Evolutionary conservation across 2,797 vertebrate genomes (phyloP).

Genomic region (Thripadectes ignobilis): DNA sequence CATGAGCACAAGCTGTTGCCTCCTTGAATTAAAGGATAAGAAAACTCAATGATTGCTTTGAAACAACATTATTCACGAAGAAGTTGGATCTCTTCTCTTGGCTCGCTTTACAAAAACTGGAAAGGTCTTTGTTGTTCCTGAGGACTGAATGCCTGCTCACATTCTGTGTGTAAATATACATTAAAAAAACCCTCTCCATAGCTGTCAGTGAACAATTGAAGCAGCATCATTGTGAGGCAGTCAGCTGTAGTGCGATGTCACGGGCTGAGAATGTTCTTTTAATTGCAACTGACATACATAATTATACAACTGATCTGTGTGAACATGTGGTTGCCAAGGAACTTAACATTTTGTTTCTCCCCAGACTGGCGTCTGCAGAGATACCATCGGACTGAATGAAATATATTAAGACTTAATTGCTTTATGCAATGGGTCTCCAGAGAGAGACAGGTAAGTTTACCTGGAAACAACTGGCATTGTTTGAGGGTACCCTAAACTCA

Average conservation of each 20-base stretch:
- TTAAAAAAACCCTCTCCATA: neutral
- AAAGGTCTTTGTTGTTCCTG: neutral
- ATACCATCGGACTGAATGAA: slow-evolving; percentile 77
- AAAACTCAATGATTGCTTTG: slow-evolving; percentile 17
- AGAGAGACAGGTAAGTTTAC: slow-evolving; percentile 66
- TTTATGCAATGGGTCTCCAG: slow-evolving; percentile 70
- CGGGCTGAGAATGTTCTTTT: slow-evolving; percentile 78
- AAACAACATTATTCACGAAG: slow-evolving; percentile 38
- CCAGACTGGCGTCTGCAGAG: slow-evolving; percentile 78
- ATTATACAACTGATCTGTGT: slow-evolving; percentile 77
- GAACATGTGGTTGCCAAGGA: slow-evolving; percentile 76
- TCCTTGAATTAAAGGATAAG: slow-evolving; percentile 35
- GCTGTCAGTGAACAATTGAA: slow-evolving; percentile 45
- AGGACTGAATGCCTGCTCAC: slow-evolving; percentile 34
- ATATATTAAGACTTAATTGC: slow-evolving; percentile 75
- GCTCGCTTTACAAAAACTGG: slow-evolving; percentile 33
- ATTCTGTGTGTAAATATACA: slow-evolving; percentile 6
- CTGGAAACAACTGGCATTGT: slow-evolving; percentile 55
- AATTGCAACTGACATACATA: slow-evolving; percentile 79
- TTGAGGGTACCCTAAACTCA: slow-evolving; percentile 62
- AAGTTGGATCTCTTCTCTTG: slow-evolving; percentile 32
- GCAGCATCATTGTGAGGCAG: slow-evolving; percentile 61
- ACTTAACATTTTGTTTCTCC: slow-evolving; percentile 71
- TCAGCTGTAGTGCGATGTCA: slow-evolving; percentile 69
- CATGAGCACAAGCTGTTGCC: slow-evolving; percentile 6